These are phyloP conservation scores for Fissipunctia ypsillon DNA, from an alignment of 2,888 invertebrate genomes.

Conservation along the genomic window DNA sequence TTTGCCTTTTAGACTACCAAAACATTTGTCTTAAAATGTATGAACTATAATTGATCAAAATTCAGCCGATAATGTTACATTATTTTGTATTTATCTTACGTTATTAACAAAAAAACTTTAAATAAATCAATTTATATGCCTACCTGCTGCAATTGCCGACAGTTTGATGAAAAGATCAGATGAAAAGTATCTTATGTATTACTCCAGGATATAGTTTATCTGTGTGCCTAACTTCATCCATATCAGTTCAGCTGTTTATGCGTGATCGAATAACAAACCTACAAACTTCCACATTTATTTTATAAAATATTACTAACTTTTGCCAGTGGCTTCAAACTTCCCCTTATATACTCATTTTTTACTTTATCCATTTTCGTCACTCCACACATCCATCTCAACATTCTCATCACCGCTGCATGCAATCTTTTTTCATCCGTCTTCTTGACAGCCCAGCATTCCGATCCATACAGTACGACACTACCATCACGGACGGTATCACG, in stretches of 20 bases:
- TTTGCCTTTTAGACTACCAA: constrained; percentile 2
- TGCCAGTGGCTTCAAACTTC: no score
- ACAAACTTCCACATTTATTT: background rate
- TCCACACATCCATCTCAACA: no score
- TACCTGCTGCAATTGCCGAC: background rate
- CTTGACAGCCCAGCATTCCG: no score
- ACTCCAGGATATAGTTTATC: background rate
- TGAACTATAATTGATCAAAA: constrained; percentile 10
- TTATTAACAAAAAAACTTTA: background rate
- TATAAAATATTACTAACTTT: background rate
- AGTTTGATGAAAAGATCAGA: no score
- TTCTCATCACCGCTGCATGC: no score
- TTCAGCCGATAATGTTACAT: background rate
- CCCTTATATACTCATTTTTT: no score
- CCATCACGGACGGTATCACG: no score
- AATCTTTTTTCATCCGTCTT: no score
- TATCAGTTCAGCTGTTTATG: background rate
- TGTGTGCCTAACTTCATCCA: background rate
- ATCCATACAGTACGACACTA: no score
- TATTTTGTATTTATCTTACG: background rate
- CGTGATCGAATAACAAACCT: background rate
- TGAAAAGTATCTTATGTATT: background rate
- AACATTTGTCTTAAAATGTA: background rate
- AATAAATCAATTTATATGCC: background rate
- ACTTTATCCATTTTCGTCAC: no score